Percentiles rank a stretch among this genome's conserved stretches.
Evolutionary conservation across 2,113 vertebrate species (phyloP).

Genomic region (Tympanuchus pallidicinctus): DNA sequence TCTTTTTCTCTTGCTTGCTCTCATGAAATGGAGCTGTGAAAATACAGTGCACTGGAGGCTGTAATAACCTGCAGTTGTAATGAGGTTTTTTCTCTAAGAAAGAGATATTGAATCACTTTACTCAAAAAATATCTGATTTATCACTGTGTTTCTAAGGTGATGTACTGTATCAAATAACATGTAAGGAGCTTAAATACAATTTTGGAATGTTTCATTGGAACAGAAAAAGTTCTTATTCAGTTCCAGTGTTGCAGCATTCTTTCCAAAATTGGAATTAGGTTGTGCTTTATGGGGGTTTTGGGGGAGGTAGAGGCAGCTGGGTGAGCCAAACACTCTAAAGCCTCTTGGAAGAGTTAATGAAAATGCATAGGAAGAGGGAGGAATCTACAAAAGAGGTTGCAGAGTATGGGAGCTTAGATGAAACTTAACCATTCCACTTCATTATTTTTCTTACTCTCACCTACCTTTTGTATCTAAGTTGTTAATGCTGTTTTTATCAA

Average conservation of each 20-base stretch:
- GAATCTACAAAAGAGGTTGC: not conserved
- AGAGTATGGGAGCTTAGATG: not conserved
- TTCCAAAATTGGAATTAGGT: not conserved
- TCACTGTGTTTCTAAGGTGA: slow-evolving; percentile 38
- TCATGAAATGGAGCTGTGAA: not conserved
- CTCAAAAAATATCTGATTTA: not conserved
- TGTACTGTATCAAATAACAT: slow-evolving; percentile 50
- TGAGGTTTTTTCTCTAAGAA: slow-evolving; percentile 7
- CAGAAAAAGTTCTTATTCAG: not conserved
- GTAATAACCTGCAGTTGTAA: not conserved
- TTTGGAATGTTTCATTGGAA: slow-evolving; percentile 13
- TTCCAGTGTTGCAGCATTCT: not conserved
- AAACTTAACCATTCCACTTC: not conserved
- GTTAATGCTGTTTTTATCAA: not conserved
- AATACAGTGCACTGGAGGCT: not conserved
- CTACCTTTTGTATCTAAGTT: not conserved
- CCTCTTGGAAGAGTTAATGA: not conserved
- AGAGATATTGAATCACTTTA: not conserved
- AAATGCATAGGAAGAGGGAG: too few species aligned
- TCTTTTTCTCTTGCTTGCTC: not conserved
- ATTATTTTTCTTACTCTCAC: not conserved
- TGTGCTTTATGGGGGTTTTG: not conserved
- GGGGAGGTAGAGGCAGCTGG: not conserved
- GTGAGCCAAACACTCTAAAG: not conserved
- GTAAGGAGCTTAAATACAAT: slow-evolving; percentile 71